phyloP scores from a whole-genome alignment of 2,113 vertebrate species.

The Alouatta palliata region DNA sequence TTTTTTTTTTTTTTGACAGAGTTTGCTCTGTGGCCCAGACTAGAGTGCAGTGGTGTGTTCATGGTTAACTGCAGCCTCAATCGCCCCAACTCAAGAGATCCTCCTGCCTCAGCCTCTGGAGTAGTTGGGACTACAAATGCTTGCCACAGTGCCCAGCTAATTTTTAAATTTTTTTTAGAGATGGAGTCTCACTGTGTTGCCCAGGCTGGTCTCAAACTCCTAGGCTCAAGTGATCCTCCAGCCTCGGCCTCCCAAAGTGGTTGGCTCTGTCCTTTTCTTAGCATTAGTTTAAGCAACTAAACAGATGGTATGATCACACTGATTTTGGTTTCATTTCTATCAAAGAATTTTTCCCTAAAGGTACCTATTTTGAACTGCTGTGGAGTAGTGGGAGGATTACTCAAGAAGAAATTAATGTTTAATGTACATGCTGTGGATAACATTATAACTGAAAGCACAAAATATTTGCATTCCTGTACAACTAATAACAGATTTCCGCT shows the following conservation, averaged over 20 bases:
- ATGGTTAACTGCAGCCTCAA: not conserved
- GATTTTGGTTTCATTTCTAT: not conserved
- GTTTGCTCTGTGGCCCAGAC: too few relatives aligned
- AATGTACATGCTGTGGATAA: not conserved
- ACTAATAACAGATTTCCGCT: not conserved
- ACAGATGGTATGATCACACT: not conserved
- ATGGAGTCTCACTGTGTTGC: too few relatives aligned
- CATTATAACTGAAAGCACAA: not conserved
- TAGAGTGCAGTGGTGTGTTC: not conserved
- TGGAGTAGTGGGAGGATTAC: not conserved
- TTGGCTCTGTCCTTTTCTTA: not conserved
- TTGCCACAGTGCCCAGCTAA: too few relatives aligned
- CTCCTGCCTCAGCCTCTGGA: too few relatives aligned
- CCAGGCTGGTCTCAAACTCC: not conserved
- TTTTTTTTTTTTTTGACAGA: too few relatives aligned
- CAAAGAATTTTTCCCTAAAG: not conserved
- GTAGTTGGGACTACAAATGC: too few relatives aligned
- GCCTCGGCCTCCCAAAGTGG: not conserved
- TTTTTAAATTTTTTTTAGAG: too few relatives aligned
- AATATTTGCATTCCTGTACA: not conserved
- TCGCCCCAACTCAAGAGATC: too few relatives aligned
- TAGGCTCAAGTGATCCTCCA: not conserved
- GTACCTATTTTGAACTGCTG: not conserved
- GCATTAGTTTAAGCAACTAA: not conserved
- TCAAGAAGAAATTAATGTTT: slow-evolving; percentile 24